Percentiles rank a stretch among this genome's conserved stretches.
phyloP scores from a whole-genome alignment of 2,113 vertebrate species.

The Tachuris rubrigastra region DNA sequence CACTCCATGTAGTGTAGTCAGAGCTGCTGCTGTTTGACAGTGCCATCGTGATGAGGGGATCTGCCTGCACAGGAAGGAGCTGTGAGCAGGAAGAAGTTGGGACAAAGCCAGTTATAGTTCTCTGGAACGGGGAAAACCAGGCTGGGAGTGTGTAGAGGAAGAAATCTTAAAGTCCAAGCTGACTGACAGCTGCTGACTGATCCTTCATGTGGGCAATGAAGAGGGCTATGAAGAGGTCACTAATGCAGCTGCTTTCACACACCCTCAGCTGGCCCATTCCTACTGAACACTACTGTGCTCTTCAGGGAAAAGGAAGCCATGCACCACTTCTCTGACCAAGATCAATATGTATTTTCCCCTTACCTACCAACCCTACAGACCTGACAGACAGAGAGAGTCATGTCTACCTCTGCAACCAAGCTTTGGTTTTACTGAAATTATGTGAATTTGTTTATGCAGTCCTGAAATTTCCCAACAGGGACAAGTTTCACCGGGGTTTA shows the following conservation, averaged over 20 bases:
- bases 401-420: neutral
- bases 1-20: too few species aligned
- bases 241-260: neutral
- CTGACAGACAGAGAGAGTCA: neutral
- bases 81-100: neutral
- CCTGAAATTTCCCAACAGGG: neutral
- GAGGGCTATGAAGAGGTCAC: neutral
- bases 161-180: neutral
- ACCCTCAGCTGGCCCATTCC: neutral
- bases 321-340: neutral
- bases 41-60: neutral
- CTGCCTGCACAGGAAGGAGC: neutral
- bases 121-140: neutral
- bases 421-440: neutral
- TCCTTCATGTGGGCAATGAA: neutral
- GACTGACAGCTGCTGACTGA: neutral
- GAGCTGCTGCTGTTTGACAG: neutral
- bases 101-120: neutral
- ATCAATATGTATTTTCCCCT: neutral
- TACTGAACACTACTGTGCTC: neutral
- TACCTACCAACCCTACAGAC: neutral
- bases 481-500: neutral
- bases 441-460: neutral
- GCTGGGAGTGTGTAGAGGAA: neutral
- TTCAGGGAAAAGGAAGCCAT: neutral